Evolutionary conservation across 2,113 vertebrate genomes (phyloP).

Genomic region (Australoheros scitulus): DNA sequence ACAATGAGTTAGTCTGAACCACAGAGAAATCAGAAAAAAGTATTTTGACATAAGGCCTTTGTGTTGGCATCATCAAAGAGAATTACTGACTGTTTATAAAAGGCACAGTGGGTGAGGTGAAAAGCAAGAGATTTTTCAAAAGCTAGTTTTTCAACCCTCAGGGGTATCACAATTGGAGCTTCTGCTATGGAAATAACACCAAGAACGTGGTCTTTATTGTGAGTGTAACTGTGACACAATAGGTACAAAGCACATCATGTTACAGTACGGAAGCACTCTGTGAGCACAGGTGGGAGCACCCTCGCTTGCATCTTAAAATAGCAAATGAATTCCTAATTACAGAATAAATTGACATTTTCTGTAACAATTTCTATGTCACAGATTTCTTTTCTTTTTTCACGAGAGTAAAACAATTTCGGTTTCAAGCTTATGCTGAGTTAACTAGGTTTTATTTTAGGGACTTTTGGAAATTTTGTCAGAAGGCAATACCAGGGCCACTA

Average conservation of each 20-base stretch:
- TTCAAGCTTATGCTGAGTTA: background rate
- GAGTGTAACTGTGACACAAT: constrained; percentile 15
- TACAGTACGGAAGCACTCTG: background rate
- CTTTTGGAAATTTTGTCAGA: background rate
- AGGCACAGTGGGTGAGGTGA: constrained; percentile 24
- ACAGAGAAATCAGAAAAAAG: constrained; percentile 23
- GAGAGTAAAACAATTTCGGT: background rate
- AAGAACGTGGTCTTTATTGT: background rate
- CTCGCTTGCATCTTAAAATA: background rate
- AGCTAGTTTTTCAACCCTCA: background rate
- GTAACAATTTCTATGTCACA: background rate
- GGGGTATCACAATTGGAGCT: constrained; percentile 10
- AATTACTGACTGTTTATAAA: constrained; percentile 35
- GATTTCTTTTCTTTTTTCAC: background rate
- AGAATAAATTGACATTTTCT: background rate
- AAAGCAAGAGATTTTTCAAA: constrained; percentile 33
- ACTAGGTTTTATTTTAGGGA: background rate
- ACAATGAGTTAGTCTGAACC: constrained; percentile 18
- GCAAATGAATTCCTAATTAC: background rate
- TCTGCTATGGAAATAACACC: background rate
- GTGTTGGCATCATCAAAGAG: constrained; percentile 38
- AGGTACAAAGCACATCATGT: background rate
- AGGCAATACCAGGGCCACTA: background rate
- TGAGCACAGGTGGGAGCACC: background rate
- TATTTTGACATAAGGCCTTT: constrained; percentile 27